Percentiles rank a stretch among this genome's conserved stretches.
Evolutionary conservation across 1,140 invertebrate genomes (phyloP).

Genomic region (Brachionus rotundiformis): DNA sequence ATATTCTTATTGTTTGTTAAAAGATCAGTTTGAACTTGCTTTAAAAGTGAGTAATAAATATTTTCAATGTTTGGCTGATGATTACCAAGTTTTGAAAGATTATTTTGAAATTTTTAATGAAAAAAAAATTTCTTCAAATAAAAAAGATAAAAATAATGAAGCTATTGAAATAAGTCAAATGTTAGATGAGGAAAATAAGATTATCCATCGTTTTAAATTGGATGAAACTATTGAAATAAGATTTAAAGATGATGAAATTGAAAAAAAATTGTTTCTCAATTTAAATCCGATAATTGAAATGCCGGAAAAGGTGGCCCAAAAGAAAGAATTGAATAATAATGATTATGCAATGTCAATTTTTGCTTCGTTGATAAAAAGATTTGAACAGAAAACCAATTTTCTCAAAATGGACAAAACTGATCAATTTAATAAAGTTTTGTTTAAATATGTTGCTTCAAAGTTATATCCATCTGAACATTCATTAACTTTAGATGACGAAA

Average conservation of each 20-base stretch:
- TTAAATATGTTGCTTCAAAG: conserved; percentile 21
- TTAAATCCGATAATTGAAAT: not conserved
- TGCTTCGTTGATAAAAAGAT: not conserved
- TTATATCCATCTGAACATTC: not conserved
- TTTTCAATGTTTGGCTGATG: not conserved
- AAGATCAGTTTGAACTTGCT: not conserved
- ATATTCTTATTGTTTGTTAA: not conserved
- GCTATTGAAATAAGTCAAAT: not conserved
- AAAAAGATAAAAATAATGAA: not conserved
- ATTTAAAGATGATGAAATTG: not conserved
- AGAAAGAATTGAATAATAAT: not conserved
- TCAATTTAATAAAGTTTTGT: conserved; percentile 7
- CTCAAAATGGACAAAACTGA: not conserved
- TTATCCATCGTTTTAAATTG: not conserved
- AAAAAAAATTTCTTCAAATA: not conserved
- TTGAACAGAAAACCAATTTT: conserved; percentile 37
- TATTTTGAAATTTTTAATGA: conserved; percentile 22
- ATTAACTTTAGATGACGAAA: not conserved
- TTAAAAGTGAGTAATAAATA: not conserved
- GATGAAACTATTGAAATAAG: conserved; percentile 17
- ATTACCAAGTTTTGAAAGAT: not conserved
- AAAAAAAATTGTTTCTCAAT: not conserved
- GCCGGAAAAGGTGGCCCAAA: not conserved
- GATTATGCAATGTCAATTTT: not conserved
- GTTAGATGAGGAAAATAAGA: not conserved